Evolutionary conservation across 2,888 invertebrate genomes (phyloP).

Genomic region (Agrotis clavis): DNA sequence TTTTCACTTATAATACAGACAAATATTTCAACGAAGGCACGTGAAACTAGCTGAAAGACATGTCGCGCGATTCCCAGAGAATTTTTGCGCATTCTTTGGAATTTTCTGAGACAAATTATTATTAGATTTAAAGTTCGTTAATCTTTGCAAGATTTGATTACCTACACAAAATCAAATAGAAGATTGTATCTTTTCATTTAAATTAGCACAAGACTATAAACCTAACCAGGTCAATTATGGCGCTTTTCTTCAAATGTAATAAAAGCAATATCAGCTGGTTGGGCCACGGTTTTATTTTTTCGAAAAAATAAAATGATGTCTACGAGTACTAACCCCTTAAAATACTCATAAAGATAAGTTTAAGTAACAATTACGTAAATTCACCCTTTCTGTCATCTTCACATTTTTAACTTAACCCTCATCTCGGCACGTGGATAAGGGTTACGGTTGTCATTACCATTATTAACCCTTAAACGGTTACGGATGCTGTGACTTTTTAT

Average conservation of each 20-base stretch:
- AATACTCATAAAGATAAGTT: slow-evolving; percentile 42
- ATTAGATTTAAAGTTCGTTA: too few species aligned
- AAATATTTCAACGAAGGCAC: background rate
- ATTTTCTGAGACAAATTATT: too few species aligned
- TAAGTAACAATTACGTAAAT: slow-evolving; percentile 59
- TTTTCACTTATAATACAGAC: too few species aligned
- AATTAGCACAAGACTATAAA: background rate
- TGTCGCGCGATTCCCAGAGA: too few species aligned
- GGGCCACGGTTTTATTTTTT: background rate
- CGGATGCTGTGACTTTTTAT: slow-evolving; percentile 80
- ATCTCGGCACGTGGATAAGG: slow-evolving; percentile 84
- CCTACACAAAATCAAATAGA: too few species aligned
- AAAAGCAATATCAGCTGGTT: background rate
- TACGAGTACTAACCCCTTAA: slow-evolving; percentile 6
- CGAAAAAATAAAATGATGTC: background rate
- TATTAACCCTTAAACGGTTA: slow-evolving; percentile 83
- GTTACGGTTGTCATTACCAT: slow-evolving; percentile 76
- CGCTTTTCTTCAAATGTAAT: background rate
- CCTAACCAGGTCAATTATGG: background rate
- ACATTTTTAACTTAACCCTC: slow-evolving; percentile 78
- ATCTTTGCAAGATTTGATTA: too few species aligned
- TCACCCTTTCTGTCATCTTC: slow-evolving; percentile 62
- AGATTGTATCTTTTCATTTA: too few species aligned
- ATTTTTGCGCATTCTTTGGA: too few species aligned
- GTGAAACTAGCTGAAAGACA: too few species aligned